Evolutionary conservation across 1,140 invertebrate species (phyloP).

Genomic region (Heterodera schachtii): DNA sequence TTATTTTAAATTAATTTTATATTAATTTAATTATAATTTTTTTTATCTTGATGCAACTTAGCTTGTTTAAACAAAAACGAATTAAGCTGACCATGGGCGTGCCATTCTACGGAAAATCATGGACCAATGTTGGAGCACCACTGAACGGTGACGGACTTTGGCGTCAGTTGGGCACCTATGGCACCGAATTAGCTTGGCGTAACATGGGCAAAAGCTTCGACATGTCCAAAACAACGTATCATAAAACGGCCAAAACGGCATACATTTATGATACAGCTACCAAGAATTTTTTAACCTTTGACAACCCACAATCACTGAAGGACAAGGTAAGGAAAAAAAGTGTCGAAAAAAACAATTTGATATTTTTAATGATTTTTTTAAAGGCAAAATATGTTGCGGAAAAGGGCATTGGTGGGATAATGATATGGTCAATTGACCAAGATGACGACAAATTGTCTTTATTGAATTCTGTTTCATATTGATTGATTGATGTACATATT

Average conservation of each 20-base stretch:
- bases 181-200: neutral
- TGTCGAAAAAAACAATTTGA: neutral
- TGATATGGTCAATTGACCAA: neutral
- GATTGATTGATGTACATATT: neutral
- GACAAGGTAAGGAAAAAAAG: neutral
- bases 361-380: neutral
- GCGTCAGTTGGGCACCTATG: neutral
- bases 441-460: neutral
- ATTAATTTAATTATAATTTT: too few species aligned
- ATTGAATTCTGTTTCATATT: neutral
- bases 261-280: neutral
- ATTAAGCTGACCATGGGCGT: neutral
- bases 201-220: neutral
- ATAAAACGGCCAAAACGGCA: neutral
- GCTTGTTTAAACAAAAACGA: too few species aligned
- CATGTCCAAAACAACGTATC: neutral
- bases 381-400: neutral
- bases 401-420: neutral
- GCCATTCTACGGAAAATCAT: neutral
- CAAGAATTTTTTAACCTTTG: neutral
- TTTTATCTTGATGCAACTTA: too few species aligned
- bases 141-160: neutral
- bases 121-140: neutral
- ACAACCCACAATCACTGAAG: neutral
- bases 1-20: too few species aligned